These are phyloP conservation scores for Hermodice carunculata DNA, from an alignment of 2,888 invertebrate species.

Conservation along the genomic window DNA sequence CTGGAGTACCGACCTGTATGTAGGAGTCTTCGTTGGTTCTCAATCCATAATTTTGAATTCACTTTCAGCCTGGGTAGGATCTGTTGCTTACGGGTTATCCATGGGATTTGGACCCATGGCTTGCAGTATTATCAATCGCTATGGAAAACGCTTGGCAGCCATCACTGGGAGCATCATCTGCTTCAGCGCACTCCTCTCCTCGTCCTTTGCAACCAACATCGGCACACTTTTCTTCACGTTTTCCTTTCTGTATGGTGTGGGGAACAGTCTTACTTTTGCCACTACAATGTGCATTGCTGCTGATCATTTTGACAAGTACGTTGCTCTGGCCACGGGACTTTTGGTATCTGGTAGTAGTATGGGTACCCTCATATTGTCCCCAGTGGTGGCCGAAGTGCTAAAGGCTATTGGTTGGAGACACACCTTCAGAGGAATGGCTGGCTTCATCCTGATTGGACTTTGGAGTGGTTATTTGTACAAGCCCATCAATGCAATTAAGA, in stretches of 20 bases:
- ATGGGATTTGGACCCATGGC: constrained; percentile 55
- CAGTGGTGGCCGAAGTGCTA: constrained; percentile 48
- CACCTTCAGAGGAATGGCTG: constrained; percentile 7
- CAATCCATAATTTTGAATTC: neutral
- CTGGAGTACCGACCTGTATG: too few species aligned
- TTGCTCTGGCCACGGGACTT: constrained; percentile 53
- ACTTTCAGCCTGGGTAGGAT: constrained; percentile 59
- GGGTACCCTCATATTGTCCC: constrained; percentile 54
- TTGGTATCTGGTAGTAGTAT: constrained; percentile 52
- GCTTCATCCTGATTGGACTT: neutral
- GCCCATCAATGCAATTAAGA: neutral
- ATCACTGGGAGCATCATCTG: constrained; percentile 50
- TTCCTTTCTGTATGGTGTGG: constrained; percentile 55
- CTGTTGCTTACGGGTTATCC: constrained; percentile 52
- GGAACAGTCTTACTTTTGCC: constrained; percentile 51
- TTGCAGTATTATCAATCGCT: constrained; percentile 44
- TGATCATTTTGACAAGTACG: constrained; percentile 56
- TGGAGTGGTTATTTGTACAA: neutral
- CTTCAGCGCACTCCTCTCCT: constrained; percentile 43
- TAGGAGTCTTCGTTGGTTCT: neutral
- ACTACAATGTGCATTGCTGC: constrained; percentile 54
- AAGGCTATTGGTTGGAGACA: constrained; percentile 50
- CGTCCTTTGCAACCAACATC: constrained; percentile 50
- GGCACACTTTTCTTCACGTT: constrained; percentile 49
- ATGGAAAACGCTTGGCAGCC: constrained; percentile 48